A percentile compares a stretch with the other conserved stretches of the same genome.
Evolutionary conservation across 2,888 invertebrate genomes (phyloP).

Genomic region (Aphidius colemani): DNA sequence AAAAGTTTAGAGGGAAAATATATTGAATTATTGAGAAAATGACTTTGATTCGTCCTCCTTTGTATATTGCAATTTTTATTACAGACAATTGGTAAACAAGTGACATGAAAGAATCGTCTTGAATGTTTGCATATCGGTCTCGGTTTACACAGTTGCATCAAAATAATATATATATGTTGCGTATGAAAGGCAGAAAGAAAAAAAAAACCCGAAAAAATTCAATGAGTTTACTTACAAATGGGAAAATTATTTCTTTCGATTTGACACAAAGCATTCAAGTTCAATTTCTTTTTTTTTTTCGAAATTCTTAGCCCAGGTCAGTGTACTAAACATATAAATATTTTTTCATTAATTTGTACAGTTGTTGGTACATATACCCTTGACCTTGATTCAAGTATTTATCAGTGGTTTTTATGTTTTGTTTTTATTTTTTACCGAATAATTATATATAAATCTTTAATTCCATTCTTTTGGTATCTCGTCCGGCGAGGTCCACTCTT

Average conservation of each 20-base stretch:
- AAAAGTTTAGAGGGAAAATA: slow-evolving; percentile 13
- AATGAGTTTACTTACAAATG: neutral
- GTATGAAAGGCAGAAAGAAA: slow-evolving; percentile 16
- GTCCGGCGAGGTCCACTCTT: slow-evolving; percentile 54
- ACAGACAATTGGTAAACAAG: slow-evolving; percentile 49
- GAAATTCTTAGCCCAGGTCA: slow-evolving; percentile 35
- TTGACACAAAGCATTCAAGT: neutral
- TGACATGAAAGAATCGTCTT: slow-evolving; percentile 22
- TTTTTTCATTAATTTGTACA: slow-evolving; percentile 31
- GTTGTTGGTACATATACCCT: slow-evolving; percentile 21
- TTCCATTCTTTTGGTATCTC: slow-evolving; percentile 54
- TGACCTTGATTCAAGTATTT: slow-evolving; percentile 14
- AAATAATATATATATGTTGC: slow-evolving; percentile 3
- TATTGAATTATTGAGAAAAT: slow-evolving; percentile 29
- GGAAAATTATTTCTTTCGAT: slow-evolving; percentile 2
- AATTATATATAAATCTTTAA: slow-evolving; percentile 31
- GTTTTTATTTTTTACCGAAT: neutral
- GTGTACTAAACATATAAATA: slow-evolving; percentile 20
- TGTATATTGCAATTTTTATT: slow-evolving; percentile 11
- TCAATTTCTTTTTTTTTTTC: neutral
- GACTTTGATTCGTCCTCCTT: slow-evolving; percentile 47
- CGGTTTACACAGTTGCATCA: slow-evolving; percentile 26
- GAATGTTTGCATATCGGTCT: slow-evolving; percentile 31
- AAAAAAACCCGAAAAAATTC: slow-evolving; percentile 12
- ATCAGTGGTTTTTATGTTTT: slow-evolving; percentile 1